These are phyloP conservation scores for Sinocyclocheilus anshuiensis DNA, from an alignment of 2,113 vertebrate genomes.

Conservation along the genomic window DNA sequence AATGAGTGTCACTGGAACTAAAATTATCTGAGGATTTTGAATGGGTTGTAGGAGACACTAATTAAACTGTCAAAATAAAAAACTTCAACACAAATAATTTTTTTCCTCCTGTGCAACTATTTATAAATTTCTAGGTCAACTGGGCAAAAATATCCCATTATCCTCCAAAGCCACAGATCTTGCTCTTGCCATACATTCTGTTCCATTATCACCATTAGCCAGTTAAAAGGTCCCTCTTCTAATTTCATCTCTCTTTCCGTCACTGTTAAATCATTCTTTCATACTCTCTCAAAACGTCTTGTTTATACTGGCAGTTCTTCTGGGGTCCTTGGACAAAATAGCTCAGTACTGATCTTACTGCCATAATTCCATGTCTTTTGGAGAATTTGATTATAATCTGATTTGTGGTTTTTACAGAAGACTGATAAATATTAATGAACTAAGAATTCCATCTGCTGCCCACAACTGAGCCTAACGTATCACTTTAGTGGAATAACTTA, in stretches of 20 bases:
- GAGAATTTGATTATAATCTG: slow-evolving; percentile 49
- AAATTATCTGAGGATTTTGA: slow-evolving; percentile 47
- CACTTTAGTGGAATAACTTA: slow-evolving; percentile 39
- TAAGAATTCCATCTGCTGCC: slow-evolving; percentile 41
- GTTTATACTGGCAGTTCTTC: background rate
- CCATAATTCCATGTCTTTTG: slow-evolving; percentile 37
- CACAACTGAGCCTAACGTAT: slow-evolving; percentile 54
- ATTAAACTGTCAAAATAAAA: slow-evolving; percentile 57
- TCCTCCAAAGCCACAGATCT: slow-evolving; percentile 53
- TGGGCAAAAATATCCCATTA: slow-evolving; percentile 37
- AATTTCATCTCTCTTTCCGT: slow-evolving; percentile 30
- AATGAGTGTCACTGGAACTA: slow-evolving; percentile 9
- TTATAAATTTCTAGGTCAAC: slow-evolving; percentile 11
- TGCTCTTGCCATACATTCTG: slow-evolving; percentile 41
- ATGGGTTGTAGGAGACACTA: slow-evolving; percentile 63
- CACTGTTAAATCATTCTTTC: background rate
- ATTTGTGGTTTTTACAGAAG: slow-evolving; percentile 21
- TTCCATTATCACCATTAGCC: slow-evolving; percentile 56
- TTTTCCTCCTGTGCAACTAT: slow-evolving; percentile 47
- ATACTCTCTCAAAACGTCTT: background rate
- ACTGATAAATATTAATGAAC: slow-evolving; percentile 52
- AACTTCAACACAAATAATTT: slow-evolving; percentile 1
- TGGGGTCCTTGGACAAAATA: slow-evolving; percentile 5
- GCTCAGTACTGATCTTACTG: slow-evolving; percentile 5
- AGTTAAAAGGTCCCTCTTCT: slow-evolving; percentile 58